Base-by-base conservation (phyloP, 64 coral and sea anemone species). In the Stylophora pistillata region DNA sequence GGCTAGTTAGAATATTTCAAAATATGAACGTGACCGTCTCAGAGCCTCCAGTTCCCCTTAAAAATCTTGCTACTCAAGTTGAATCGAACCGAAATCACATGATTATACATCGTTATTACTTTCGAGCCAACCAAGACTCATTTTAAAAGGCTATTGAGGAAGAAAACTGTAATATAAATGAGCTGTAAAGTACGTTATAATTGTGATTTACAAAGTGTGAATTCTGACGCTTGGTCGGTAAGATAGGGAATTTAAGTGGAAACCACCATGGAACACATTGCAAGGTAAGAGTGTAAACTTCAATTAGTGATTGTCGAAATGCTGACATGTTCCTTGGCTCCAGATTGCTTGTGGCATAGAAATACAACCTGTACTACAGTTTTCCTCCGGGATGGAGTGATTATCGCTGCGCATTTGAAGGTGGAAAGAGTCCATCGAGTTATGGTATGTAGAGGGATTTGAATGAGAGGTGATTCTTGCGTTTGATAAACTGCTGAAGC, bases 401-500 rank as follows among this genome's bases (percentile, higher is more conserved):
- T n/a, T 37, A 60, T 84, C 34, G 61, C 18, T 53, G 16, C 61
- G 64, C 3, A 47, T 47, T 47, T 47, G 37, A 47, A 47, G 37
- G 37, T 84, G 80, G 53, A 70, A 15, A 14, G 80, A 68, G 80
- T 66, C 68, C 7, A 47, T 47, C 37, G 64, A 34, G 53, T 84
- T 60, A 53, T 12, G 66, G 34, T 69, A 53, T 18, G 64, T 25
- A n/a, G 21, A 68, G 21, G 80, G 68, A 84, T 84, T 84, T 41
- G 60, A 9, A 53, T 68, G 25, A 25, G 61, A 69, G 31, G 47
- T 69, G 54, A 33, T 61, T 27, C 86, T 83, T 31, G 74, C 76
- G 54, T 55, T 25, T 55, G 91, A 77, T 30, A 96, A 77, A 88
- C 91, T 96, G 52, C 95, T 91, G 54, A 89, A 93, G 5, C 95